Evolutionary conservation across 2,888 invertebrate genomes (phyloP).

Genomic region (Acanthopleura granulata): DNA sequence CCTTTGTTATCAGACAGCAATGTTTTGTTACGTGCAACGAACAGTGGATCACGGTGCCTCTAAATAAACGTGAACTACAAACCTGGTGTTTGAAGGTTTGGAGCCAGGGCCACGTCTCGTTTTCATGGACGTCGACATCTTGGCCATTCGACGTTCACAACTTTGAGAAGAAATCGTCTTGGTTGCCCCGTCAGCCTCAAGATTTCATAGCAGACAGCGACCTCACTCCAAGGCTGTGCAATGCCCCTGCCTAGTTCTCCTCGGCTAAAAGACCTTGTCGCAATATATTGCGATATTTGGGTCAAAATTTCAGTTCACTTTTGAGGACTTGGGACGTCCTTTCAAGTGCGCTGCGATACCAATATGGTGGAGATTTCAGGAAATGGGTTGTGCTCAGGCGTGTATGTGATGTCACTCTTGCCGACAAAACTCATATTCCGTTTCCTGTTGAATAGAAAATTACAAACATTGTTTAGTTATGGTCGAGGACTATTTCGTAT

Average conservation of each 20-base stretch:
- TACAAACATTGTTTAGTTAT: no score
- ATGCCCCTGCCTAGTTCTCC: not conserved
- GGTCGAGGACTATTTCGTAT: no score
- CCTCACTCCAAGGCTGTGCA: not conserved
- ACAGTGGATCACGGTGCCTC: no score
- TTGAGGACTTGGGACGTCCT: slow-evolving; percentile 4
- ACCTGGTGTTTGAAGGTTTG: not conserved
- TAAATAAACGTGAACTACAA: not conserved
- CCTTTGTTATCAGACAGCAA: no score
- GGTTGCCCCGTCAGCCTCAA: not conserved
- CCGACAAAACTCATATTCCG: not conserved
- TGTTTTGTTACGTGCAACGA: no score
- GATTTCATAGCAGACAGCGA: slow-evolving; percentile 12
- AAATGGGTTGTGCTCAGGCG: slow-evolving; percentile 1
- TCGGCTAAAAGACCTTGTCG: not conserved
- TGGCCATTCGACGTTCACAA: not conserved
- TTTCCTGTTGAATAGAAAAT: no score
- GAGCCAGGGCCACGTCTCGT: not conserved
- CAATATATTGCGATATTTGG: slow-evolving; percentile 7
- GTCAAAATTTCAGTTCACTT: slow-evolving; percentile 8
- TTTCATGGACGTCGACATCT: slow-evolving; percentile 5
- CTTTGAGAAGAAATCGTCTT: no score
- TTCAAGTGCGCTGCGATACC: not conserved
- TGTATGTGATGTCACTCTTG: not conserved
- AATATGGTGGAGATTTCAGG: slow-evolving; percentile 7